A percentile compares a stretch with the other conserved stretches of the same genome.
These are phyloP conservation scores for Carabus problematicus DNA, from an alignment of 2,888 invertebrate species.

Conservation along the genomic window DNA sequence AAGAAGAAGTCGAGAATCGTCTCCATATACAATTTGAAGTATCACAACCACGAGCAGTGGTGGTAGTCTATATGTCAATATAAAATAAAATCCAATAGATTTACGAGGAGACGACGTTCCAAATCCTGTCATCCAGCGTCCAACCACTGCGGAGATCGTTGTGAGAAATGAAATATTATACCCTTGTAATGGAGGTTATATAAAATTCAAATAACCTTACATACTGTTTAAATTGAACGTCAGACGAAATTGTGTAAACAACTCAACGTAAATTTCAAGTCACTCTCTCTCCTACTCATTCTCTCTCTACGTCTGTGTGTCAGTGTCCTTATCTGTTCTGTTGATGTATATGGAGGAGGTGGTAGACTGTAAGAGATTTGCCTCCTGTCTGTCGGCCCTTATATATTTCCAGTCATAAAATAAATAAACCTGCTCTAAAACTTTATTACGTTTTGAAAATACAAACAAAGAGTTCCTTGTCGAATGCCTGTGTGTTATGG, in stretches of 20 bases:
- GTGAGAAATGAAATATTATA: constrained; percentile 39
- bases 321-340: no score
- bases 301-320: no score
- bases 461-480: background rate
- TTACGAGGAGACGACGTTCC: constrained; percentile 30
- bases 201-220: constrained; percentile 41
- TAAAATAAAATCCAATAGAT: constrained; percentile 40
- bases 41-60: no score
- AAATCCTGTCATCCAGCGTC: constrained; percentile 21
- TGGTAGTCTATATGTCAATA: constrained; percentile 37
- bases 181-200: constrained; percentile 38
- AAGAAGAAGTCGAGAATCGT: no score
- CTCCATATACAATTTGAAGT: no score
- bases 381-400: constrained; percentile 9
- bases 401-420: constrained; percentile 25
- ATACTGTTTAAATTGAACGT: constrained; percentile 40
- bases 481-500: no score
- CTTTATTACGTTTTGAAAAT: constrained; percentile 28
- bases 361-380: background rate
- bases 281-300: constrained; percentile 9
- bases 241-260: constrained; percentile 33
- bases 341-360: background rate
- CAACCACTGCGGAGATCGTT: constrained; percentile 13
- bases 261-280: constrained; percentile 13
- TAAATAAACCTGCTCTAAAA: constrained; percentile 27